A percentile compares a stretch with the other conserved stretches of the same genome.
These are phyloP conservation scores for Rattus rattus DNA, from an alignment of 2,113 vertebrate genomes.

Conservation along the genomic window DNA sequence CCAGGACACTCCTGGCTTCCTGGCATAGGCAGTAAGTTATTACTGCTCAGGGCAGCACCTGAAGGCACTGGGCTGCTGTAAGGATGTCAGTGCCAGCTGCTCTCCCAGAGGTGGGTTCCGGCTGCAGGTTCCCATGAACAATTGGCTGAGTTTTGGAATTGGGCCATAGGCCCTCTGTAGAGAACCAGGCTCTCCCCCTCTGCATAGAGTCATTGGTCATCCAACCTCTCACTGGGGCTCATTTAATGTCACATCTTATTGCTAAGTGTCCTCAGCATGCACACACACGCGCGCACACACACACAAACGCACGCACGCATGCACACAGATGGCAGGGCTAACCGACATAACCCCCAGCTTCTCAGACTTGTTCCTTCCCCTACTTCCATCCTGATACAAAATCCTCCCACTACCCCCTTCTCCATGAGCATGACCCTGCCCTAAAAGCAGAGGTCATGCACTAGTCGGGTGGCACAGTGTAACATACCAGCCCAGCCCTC, in stretches of 20 bases:
- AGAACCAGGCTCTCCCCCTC: no score
- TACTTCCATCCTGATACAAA: no score
- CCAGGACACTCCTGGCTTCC: background rate
- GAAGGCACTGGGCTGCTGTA: background rate
- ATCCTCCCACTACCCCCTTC: background rate
- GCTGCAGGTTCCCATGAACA: background rate
- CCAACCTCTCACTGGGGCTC: no score
- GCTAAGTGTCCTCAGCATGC: fast-evolving
- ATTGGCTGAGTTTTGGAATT: background rate
- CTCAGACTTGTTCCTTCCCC: background rate
- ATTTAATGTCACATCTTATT: no score
- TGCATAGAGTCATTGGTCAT: fast-evolving
- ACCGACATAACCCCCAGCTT: background rate
- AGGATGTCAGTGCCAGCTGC: background rate
- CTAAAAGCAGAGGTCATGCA: background rate
- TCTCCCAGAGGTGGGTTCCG: background rate
- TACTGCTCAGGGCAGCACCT: no score
- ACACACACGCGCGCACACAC: background rate
- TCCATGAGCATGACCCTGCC: background rate
- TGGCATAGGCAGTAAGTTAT: background rate
- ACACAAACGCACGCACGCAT: no score
- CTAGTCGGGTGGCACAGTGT: background rate
- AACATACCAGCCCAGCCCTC: background rate
- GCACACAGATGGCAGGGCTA: background rate
- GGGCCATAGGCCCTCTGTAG: fast-evolving